phyloP scores from a whole-genome alignment of 2,888 invertebrate species.

The Noctua janthe region DNA sequence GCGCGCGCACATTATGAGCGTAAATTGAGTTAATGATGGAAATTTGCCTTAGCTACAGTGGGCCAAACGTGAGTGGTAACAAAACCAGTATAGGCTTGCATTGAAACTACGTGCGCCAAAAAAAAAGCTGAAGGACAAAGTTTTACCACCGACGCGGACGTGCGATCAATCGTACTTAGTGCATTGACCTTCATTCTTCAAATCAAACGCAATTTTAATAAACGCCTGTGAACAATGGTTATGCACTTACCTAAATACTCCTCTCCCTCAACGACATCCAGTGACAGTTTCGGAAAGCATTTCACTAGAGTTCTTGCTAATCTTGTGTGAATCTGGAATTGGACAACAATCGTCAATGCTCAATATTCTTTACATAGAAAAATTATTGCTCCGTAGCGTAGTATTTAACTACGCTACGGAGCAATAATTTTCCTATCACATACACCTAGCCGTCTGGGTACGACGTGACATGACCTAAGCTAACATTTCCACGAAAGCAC shows the following conservation, averaged over 20 bases:
- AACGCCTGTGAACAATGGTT: not conserved
- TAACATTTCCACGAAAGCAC: not conserved
- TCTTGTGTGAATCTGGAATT: constrained; percentile 91
- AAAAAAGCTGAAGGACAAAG: too few species aligned
- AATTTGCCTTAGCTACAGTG: not conserved
- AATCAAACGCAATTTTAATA: not conserved
- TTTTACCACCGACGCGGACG: not conserved
- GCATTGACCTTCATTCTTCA: not conserved
- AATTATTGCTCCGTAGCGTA: not conserved
- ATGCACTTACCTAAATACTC: constrained; percentile 95
- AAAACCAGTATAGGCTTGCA: not conserved
- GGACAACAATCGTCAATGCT: not conserved
- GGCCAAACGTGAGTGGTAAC: not conserved
- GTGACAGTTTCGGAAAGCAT: constrained; percentile 96
- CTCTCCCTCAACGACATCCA: constrained; percentile 99
- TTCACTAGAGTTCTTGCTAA: constrained; percentile 97
- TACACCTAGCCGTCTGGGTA: not conserved
- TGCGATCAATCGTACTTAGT: not conserved
- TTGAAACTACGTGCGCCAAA: too few species aligned
- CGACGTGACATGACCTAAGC: not conserved
- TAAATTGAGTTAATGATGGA: not conserved
- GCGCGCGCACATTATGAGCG: not conserved
- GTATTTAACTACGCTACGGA: too few species aligned
- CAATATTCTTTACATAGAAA: not conserved
- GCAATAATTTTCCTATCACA: too few species aligned